Evolutionary conservation across 1,140 invertebrate species (phyloP).

Genomic region (Polypedilum vanderplanki): DNA sequence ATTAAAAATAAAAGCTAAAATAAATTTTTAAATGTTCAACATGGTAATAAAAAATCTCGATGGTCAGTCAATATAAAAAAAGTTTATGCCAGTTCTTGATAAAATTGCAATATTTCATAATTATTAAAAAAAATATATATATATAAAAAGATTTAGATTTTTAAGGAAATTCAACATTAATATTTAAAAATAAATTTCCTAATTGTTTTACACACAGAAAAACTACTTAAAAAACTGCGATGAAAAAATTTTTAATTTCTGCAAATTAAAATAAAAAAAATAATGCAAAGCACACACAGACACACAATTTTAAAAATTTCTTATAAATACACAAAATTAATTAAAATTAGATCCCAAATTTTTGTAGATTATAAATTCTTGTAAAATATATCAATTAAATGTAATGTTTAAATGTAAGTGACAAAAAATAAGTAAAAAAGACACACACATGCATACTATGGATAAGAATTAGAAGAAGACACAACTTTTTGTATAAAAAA

Average conservation of each 20-base stretch:
- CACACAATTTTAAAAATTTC: too few species aligned
- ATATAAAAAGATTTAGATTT: too few species aligned
- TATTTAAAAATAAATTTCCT: too few species aligned
- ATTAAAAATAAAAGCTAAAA: not conserved
- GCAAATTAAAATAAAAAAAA: too few species aligned
- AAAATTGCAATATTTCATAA: slow-evolving; percentile 19
- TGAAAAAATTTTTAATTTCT: too few species aligned
- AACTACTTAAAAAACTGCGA: too few species aligned
- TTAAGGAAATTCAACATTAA: too few species aligned
- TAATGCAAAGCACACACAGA: too few species aligned
- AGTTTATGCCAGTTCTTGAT: not conserved
- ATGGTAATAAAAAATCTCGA: not conserved
- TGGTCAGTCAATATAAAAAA: not conserved
- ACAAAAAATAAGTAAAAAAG: not conserved
- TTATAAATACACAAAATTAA: slow-evolving; percentile 10
- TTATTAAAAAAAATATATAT: too few species aligned
- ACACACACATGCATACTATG: not conserved
- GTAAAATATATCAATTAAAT: slow-evolving; percentile 1
- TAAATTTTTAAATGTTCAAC: not conserved
- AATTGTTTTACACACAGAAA: too few species aligned
- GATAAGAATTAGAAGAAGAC: not conserved
- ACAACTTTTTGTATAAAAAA: not conserved
- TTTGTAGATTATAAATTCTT: slow-evolving; percentile 16
- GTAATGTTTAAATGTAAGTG: slow-evolving; percentile 14
- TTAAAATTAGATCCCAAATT: slow-evolving; percentile 5